A percentile compares a stretch with the other conserved stretches of the same genome.
Conservation (phyloP, 2,113 vertebrate species). For the Tylochromis polylepis region DNA sequence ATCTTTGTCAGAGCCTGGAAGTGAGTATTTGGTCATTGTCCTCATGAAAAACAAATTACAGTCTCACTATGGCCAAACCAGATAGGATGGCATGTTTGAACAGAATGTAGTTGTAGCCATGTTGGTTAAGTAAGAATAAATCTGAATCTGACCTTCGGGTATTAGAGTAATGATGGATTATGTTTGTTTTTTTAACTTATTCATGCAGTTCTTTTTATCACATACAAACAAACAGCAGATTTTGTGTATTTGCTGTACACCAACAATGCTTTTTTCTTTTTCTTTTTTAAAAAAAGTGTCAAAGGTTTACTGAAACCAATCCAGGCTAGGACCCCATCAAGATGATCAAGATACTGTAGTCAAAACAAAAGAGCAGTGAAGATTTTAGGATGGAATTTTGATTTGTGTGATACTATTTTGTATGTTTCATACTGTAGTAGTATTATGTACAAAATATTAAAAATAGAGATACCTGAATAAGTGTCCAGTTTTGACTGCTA, state of each 20-base stretch:
- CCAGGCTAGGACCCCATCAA: neutral
- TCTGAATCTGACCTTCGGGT: neutral
- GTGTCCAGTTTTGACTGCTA: neutral
- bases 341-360: neutral
- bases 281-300: neutral
- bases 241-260: too few relatives aligned
- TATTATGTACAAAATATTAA: neutral
- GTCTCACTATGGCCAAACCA: neutral
- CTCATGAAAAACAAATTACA: neutral
- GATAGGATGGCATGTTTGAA: neutral
- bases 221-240: too few relatives aligned
- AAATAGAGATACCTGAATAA: neutral
- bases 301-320: neutral
- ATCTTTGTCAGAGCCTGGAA: neutral
- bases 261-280: too few relatives aligned
- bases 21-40: neutral
- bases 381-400: neutral
- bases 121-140: neutral
- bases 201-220: too few relatives aligned
- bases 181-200: too few relatives aligned
- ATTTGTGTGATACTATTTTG: neutral
- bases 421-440: rapidly evolving
- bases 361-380: neutral
- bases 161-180: neutral
- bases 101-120: neutral